Evolutionary conservation across 2,113 vertebrate genomes (phyloP), one percentile per base, ranked within the genome.

Genomic region (Apaloderma vittatum): DNA sequence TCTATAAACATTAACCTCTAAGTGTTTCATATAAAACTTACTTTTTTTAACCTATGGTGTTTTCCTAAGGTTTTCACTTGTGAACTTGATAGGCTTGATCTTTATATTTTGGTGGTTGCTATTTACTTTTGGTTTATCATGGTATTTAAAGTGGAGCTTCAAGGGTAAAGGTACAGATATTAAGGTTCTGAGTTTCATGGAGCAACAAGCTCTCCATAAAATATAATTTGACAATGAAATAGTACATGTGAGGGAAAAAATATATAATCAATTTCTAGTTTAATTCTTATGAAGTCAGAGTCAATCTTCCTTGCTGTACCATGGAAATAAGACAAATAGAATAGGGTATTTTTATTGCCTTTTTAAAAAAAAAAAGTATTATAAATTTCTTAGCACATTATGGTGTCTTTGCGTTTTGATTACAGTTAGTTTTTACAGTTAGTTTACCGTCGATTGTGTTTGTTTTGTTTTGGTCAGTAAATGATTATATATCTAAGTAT

Each of bases 181-280:
- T 61, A 67, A 94, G 13, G 13, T 86, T 90, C 30, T 62, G 27
- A 68, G 51, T 75, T 70, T 51, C 6, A 17, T 34, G 37, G 22
- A 75, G 51, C 29, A 88, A 65, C 6, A 71, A 61, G n/a, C 24
- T 82, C 61, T 77, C 51, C 4, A 8, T 55, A 61, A 90, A 65
- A 80, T 80, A 30, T 1, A n/a, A 19, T 37, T 94, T 93, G 43
- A 58, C 6, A 17, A 29, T 73, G 51, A 91, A 81, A 8, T 8
- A 2, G 5, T 48, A 72, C 12, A 11, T 0, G 2, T 1, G 4
- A 62, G 9, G 27, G 4, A 2, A 21, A 45, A 81, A 66, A 65
- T 27, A 19, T 5, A 29, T 16, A 40, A 24, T 68, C 12, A 40
- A 32, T 58, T 68, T 81, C 46, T 85, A 16, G 45, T 61, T 81